Evolutionary conservation across 1,140 invertebrate genomes (phyloP).

Genomic region (Anthonomus grandis): DNA sequence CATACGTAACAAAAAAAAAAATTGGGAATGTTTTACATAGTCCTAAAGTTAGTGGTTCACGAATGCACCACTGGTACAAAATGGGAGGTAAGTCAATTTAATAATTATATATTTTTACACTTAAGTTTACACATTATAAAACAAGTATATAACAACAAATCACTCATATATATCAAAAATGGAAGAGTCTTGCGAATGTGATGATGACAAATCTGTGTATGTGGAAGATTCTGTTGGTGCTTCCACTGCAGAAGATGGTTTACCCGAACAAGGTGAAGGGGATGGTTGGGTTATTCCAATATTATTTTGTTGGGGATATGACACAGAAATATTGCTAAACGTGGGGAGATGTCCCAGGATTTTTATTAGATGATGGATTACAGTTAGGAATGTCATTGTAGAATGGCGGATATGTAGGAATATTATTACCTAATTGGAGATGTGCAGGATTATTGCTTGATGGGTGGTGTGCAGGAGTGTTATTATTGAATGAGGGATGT

Average conservation of each 20-base stretch:
- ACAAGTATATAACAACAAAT: not conserved
- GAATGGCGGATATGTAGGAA: not conserved
- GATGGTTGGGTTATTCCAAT: not conserved
- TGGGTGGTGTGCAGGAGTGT: not conserved
- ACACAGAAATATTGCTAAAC: not conserved
- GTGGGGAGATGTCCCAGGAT: not conserved
- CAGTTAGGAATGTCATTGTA: not conserved
- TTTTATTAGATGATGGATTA: not conserved
- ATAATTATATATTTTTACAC: too few species aligned
- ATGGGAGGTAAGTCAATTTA: too few species aligned
- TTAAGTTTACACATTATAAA: too few species aligned
- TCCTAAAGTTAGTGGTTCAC: too few species aligned
- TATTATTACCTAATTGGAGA: not conserved
- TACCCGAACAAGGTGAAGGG: not conserved
- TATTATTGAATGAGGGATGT: not conserved
- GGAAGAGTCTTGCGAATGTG: conserved; percentile 4
- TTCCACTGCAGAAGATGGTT: not conserved
- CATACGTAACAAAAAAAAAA: too few species aligned
- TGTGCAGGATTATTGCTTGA: not conserved
- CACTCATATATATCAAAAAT: conserved; percentile 1
- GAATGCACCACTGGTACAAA: too few species aligned
- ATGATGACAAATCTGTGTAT: conserved; percentile 2
- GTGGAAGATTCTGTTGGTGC: not conserved
- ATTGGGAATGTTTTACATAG: too few species aligned
- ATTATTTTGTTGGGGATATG: conserved; percentile 3